Evolutionary conservation across 2,888 invertebrate genomes (phyloP).

Genomic region (Pantelozetes paolii): DNA sequence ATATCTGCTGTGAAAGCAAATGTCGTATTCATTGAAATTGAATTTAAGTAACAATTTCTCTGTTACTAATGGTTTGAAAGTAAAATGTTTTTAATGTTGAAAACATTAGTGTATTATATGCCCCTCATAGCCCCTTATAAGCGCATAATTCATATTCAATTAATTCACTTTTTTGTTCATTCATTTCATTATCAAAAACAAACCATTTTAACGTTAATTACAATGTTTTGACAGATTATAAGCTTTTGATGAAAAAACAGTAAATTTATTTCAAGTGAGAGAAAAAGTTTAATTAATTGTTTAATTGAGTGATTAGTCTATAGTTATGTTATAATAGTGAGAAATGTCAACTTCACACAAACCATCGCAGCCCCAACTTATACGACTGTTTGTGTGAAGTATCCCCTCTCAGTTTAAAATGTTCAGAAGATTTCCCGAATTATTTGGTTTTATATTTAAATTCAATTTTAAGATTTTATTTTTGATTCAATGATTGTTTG

Average conservation of each 20-base stretch:
- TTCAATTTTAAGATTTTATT: neutral
- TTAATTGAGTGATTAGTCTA: neutral
- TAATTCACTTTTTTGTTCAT: neutral
- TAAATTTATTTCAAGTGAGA: neutral
- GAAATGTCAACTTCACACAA: slow-evolving; percentile 35
- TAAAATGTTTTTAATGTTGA: too few relatives aligned
- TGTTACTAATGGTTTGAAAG: too few relatives aligned
- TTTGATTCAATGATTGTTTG: neutral
- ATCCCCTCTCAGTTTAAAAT: slow-evolving; percentile 2
- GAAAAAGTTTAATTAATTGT: neutral
- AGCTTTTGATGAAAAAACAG: too few relatives aligned
- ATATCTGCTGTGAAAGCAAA: too few relatives aligned
- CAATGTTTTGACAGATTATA: neutral
- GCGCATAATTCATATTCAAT: neutral
- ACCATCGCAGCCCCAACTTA: slow-evolving; percentile 32
- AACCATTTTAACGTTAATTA: neutral
- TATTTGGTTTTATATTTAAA: neutral
- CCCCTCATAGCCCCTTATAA: too few relatives aligned
- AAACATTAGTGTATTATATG: too few relatives aligned
- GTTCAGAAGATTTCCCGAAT: too few relatives aligned
- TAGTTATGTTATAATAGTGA: slow-evolving; percentile 5
- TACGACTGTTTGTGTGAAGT: slow-evolving; percentile 23
- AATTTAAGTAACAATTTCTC: too few relatives aligned
- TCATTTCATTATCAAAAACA: neutral
- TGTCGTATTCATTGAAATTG: too few relatives aligned